Evolutionary conservation across 2,113 vertebrate genomes (phyloP).

Genomic region (Felis catus): DNA sequence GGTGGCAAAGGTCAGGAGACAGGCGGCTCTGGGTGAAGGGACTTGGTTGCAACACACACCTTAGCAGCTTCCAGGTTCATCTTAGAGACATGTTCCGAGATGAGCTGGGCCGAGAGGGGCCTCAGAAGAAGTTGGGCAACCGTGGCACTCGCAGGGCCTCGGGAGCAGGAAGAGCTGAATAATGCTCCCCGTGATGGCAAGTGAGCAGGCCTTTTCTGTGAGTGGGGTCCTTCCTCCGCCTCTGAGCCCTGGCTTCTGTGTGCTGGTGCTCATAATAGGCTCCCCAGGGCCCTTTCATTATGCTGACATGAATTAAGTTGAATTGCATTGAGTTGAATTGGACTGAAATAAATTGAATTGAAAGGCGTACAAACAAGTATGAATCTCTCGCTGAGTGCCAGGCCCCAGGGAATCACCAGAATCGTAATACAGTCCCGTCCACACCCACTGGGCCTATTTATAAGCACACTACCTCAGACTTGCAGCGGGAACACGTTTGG

Average conservation of each 20-base stretch:
- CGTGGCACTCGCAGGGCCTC: rapidly evolving
- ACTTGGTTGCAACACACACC: not conserved
- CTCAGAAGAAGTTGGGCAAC: not conserved
- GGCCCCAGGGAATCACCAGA: not conserved
- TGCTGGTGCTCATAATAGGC: not conserved
- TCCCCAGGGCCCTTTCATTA: not conserved
- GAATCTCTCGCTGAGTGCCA: not conserved
- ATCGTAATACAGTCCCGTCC: rapidly evolving
- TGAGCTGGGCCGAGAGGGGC: not conserved
- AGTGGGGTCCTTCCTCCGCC: not conserved
- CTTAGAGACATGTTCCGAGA: not conserved
- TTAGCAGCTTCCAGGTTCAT: not conserved
- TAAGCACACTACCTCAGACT: rapidly evolving
- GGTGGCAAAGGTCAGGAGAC: not conserved
- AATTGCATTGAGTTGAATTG: not conserved
- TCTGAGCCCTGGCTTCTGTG: not conserved
- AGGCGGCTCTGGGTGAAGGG: not conserved
- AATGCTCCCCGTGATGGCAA: not conserved
- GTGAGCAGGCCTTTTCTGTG: not conserved
- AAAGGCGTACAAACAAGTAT: not conserved
- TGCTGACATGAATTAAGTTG: not conserved
- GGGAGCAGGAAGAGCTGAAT: not conserved
- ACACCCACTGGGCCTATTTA: rapidly evolving
- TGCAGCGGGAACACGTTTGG: rapidly evolving
- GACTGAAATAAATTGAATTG: conserved; percentile 40